phyloP scores from a whole-genome alignment of 2,888 invertebrate genomes.

The Agrochola lychnidis region DNA sequence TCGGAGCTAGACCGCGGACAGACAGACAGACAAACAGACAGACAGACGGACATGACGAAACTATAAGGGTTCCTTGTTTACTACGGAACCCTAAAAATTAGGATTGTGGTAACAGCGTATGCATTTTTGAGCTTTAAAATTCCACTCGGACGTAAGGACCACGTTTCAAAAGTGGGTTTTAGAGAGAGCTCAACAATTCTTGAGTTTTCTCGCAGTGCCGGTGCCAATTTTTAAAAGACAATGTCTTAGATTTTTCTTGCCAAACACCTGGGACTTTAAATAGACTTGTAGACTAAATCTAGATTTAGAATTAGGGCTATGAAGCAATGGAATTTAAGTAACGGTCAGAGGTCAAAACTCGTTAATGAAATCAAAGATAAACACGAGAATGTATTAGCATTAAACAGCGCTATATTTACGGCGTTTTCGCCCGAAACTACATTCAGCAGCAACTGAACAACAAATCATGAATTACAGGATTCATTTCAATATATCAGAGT shows the following conservation, averaged over 20 bases:
- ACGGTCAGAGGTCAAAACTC: background rate
- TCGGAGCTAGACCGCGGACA: too few species aligned
- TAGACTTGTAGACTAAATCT: slow-evolving; percentile 27
- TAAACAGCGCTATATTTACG: slow-evolving; percentile 10
- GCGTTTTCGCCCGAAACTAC: slow-evolving; percentile 13
- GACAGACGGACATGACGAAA: too few species aligned
- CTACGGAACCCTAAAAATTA: too few species aligned
- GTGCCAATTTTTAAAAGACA: slow-evolving; percentile 44
- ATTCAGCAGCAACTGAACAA: slow-evolving; percentile 30
- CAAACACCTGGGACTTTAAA: slow-evolving; percentile 40
- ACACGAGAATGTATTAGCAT: slow-evolving; percentile 1
- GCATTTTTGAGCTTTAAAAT: background rate
- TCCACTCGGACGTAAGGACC: background rate
- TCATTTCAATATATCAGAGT: slow-evolving; percentile 61
- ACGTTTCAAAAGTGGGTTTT: background rate
- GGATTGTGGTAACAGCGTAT: background rate
- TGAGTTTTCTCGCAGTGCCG: background rate
- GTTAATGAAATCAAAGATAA: slow-evolving; percentile 1
- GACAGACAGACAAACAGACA: too few species aligned
- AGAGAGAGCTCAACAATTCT: slow-evolving; percentile 16
- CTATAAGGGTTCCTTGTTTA: too few species aligned
- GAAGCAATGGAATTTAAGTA: background rate
- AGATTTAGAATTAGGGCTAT: slow-evolving; percentile 24
- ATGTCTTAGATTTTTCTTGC: slow-evolving; percentile 25
- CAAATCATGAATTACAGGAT: slow-evolving; percentile 59